These are phyloP conservation scores for Cairina moschata DNA, from an alignment of 2,113 vertebrate species.

Conservation along the genomic window DNA sequence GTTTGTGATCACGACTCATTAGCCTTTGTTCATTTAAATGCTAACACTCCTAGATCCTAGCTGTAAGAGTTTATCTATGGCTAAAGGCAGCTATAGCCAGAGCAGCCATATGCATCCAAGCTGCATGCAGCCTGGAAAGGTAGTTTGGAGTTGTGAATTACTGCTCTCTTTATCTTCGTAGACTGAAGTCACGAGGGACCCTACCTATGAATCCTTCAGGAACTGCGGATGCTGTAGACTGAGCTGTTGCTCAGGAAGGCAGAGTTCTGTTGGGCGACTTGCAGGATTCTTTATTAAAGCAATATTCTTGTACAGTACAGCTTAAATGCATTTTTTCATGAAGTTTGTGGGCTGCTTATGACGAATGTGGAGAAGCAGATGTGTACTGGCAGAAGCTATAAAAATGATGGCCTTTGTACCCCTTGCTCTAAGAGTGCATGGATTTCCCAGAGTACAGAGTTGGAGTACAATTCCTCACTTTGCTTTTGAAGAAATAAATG, in stretches of 20 bases:
- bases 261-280: neutral
- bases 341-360: neutral
- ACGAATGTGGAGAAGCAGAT: neutral
- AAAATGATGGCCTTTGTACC: neutral
- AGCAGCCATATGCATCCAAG: neutral
- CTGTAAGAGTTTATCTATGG: neutral
- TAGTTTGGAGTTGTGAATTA: neutral
- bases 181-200: neutral
- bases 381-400: neutral
- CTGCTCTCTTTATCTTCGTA: neutral
- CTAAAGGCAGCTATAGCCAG: neutral
- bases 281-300: neutral
- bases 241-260: neutral
- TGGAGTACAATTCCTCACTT: neutral
- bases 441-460: neutral
- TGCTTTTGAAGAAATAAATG: neutral
- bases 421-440: neutral
- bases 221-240: neutral
- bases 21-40: neutral
- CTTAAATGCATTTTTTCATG: neutral
- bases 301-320: fast-evolving
- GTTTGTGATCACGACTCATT: neutral
- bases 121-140: neutral
- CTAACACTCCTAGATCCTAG: fast-evolving
- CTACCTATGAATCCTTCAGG: neutral